These are phyloP conservation scores for Tupaia tana DNA, from an alignment of 2,113 vertebrate genomes.

Conservation along the genomic window DNA sequence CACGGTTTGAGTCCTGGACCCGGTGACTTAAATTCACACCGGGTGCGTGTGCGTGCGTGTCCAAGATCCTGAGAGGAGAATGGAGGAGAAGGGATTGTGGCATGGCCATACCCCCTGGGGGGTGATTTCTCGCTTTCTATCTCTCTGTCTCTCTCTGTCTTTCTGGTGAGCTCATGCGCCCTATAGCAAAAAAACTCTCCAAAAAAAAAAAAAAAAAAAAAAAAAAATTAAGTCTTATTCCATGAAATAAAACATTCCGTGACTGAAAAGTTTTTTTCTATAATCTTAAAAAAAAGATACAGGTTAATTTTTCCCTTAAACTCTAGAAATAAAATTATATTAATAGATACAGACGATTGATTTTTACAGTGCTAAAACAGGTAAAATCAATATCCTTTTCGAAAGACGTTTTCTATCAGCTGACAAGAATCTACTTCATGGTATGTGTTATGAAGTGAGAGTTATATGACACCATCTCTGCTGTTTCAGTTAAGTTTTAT, in stretches of 20 bases:
- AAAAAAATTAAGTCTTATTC: neutral
- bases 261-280: conserved; percentile 7
- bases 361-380: conserved; percentile 31
- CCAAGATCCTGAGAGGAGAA: too few species aligned
- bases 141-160: too few species aligned
- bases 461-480: conserved; percentile 66
- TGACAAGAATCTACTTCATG: conserved; percentile 61
- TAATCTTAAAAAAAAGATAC: neutral
- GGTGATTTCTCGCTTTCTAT: too few species aligned
- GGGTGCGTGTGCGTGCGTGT: too few species aligned
- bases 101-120: too few species aligned
- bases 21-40: too few species aligned
- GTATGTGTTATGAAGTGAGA: conserved; percentile 30
- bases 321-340: neutral
- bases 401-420: conserved; percentile 41
- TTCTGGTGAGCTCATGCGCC: too few species aligned
- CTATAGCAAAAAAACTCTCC: too few species aligned
- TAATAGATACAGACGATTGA: conserved; percentile 33
- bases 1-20: too few species aligned
- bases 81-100: too few species aligned
- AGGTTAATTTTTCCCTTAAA: neutral
- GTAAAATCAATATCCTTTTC: conserved; percentile 63
- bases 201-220: neutral
- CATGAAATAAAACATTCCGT: neutral
- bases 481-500: conserved; percentile 57